Evolutionary conservation across 2,797 vertebrate species (phyloP).

Genomic region (Intellagama lesueurii): DNA sequence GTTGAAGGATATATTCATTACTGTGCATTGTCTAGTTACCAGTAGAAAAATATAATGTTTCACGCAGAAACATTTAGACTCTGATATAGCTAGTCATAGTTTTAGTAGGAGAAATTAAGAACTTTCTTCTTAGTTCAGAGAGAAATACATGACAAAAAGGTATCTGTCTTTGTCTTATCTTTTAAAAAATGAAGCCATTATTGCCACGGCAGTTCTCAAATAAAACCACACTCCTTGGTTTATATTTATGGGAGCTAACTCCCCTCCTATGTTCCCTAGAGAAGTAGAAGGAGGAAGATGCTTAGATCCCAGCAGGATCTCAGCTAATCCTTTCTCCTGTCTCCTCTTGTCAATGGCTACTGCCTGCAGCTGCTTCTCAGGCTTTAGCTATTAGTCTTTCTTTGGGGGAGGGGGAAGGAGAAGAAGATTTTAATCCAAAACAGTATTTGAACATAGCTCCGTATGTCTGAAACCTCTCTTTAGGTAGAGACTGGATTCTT

Average conservation of each 20-base stretch:
- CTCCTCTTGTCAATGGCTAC: not conserved
- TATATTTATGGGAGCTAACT: not conserved
- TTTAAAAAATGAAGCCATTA: not conserved
- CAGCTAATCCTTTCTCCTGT: not conserved
- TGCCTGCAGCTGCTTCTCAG: conserved; percentile 4
- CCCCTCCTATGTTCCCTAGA: not conserved
- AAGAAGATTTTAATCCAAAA: not conserved
- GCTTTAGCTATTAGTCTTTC: not conserved
- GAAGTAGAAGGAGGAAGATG: not conserved
- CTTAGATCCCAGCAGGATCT: conserved; percentile 10
- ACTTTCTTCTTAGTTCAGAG: not conserved
- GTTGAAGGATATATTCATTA: conserved; percentile 19
- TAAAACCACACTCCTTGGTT: not conserved
- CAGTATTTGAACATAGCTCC: not conserved
- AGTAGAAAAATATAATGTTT: conserved; percentile 21
- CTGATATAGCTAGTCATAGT: not conserved
- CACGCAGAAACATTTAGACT: not conserved
- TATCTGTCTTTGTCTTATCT: not conserved
- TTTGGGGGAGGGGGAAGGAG: not conserved
- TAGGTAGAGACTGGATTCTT: not conserved
- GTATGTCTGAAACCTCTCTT: not conserved
- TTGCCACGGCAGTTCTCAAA: conserved; percentile 24
- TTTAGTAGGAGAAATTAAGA: not conserved
- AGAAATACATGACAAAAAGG: conserved; percentile 5
- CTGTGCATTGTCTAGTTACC: conserved; percentile 31